A percentile compares a stretch with the other conserved stretches of the same genome.
Evolutionary conservation across 2,888 invertebrate genomes (phyloP).

Genomic region (Philereme transversata): DNA sequence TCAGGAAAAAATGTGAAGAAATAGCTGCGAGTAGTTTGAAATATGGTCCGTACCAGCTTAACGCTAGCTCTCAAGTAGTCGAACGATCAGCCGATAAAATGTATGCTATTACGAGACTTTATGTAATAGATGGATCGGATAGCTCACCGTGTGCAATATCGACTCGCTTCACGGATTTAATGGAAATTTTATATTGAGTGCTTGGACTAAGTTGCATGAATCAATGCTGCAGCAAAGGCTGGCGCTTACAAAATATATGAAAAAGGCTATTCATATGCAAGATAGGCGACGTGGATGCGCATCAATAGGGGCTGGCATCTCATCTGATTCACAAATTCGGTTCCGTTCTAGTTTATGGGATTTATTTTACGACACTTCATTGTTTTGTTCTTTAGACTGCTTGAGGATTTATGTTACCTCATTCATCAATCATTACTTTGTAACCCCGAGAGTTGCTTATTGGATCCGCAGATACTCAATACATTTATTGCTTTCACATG

Average conservation of each 20-base stretch:
- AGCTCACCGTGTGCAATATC: conserved; percentile 24
- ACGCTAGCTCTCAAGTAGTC: conserved; percentile 23
- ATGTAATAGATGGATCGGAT: conserved; percentile 24
- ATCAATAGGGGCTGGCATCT: conserved; percentile 2
- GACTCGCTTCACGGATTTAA: conserved; percentile 23
- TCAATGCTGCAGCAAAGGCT: too few species aligned
- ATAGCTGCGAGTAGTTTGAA: conserved; percentile 25
- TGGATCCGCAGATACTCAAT: too few species aligned
- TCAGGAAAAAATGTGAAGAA: conserved; percentile 28
- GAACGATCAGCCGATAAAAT: conserved; percentile 23
- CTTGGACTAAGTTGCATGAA: conserved; percentile 21
- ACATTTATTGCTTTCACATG: too few species aligned
- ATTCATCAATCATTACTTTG: too few species aligned
- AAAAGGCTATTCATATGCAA: conserved; percentile 16
- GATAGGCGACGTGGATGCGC: background rate
- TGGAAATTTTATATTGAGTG: conserved; percentile 16
- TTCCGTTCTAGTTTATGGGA: background rate
- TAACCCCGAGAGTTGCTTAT: too few species aligned
- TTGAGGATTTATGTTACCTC: too few species aligned
- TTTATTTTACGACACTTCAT: too few species aligned
- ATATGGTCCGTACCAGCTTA: conserved; percentile 22
- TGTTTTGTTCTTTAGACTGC: too few species aligned
- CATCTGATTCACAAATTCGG: background rate
- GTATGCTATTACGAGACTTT: conserved; percentile 27
- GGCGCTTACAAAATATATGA: conserved; percentile 18